Evolutionary conservation across 2,888 invertebrate species (phyloP).

Genomic region (Phengaris alcon): DNA sequence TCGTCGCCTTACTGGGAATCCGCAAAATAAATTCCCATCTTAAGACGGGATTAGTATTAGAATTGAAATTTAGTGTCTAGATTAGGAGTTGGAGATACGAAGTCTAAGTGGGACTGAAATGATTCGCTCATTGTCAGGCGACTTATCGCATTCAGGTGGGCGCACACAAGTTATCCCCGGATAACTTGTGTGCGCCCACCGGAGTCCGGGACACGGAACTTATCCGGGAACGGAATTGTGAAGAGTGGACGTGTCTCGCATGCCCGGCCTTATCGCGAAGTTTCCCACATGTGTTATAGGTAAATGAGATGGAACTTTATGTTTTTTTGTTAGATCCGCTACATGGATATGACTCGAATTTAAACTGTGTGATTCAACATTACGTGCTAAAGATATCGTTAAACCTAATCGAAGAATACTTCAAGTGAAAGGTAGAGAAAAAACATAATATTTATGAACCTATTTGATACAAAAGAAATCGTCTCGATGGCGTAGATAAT

Average conservation of each 20-base stretch:
- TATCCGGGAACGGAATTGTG: slow-evolving; percentile 75
- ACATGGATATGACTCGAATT: not conserved
- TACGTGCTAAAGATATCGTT: not conserved
- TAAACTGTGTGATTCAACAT: not conserved
- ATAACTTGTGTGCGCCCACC: too few relatives aligned
- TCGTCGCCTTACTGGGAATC: slow-evolving; percentile 5
- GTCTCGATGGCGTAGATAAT: too few relatives aligned
- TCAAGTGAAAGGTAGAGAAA: too few relatives aligned
- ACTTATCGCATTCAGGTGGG: slow-evolving; percentile 67
- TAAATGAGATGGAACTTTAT: slow-evolving; percentile 29
- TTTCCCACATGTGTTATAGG: slow-evolving; percentile 47
- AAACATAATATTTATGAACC: too few relatives aligned
- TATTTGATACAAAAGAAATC: too few relatives aligned
- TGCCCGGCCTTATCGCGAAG: slow-evolving; percentile 59
- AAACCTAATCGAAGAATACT: too few relatives aligned
- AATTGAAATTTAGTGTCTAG: slow-evolving; percentile 40
- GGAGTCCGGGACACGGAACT: slow-evolving; percentile 51
- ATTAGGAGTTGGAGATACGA: slow-evolving; percentile 38
- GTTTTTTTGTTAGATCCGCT: slow-evolving; percentile 21
- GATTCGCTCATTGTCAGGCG: slow-evolving; percentile 58
- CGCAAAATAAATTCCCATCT: slow-evolving; percentile 33
- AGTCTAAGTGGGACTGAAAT: slow-evolving; percentile 42
- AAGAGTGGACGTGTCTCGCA: slow-evolving; percentile 74
- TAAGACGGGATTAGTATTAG: slow-evolving; percentile 35
- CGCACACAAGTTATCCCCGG: slow-evolving; percentile 48